Conservation (phyloP, 1,140 invertebrate species). For the Melipona quadrifasciata region DNA sequence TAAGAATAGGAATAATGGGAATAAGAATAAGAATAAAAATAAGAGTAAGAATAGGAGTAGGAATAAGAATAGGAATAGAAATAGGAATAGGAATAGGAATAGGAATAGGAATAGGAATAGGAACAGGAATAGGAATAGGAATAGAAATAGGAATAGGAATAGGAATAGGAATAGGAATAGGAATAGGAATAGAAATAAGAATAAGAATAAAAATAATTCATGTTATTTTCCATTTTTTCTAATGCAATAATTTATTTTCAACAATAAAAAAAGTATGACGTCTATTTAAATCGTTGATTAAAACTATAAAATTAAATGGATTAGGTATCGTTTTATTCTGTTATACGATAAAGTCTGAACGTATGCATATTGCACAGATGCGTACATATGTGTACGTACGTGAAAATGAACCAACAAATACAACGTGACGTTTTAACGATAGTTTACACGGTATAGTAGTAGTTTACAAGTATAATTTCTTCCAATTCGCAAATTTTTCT, state of each 20-base stretch:
- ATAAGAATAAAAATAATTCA: background rate
- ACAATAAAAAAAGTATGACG: background rate
- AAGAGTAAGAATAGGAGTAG: too few species aligned
- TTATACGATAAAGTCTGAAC: background rate
- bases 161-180: background rate
- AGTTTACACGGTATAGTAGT: too few species aligned
- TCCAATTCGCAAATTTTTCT: background rate
- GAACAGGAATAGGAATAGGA: background rate
- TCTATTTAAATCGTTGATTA: background rate
- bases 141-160: too few species aligned
- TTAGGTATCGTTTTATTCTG: background rate
- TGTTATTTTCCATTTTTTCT: background rate
- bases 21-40: too few species aligned
- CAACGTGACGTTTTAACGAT: background rate
- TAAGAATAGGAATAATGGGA: too few species aligned
- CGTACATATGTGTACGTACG: too few species aligned
- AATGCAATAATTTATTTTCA: background rate
- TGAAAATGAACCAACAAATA: background rate
- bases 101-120: too few species aligned
- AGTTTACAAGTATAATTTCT: background rate
- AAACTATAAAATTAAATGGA: background rate
- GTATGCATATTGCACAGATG: background rate
- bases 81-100: too few species aligned
- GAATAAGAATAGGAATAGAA: background rate
- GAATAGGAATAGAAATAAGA: too few species aligned